phyloP scores from a whole-genome alignment of 2,797 vertebrate species.

The Pteronotus mesoamericanus region DNA sequence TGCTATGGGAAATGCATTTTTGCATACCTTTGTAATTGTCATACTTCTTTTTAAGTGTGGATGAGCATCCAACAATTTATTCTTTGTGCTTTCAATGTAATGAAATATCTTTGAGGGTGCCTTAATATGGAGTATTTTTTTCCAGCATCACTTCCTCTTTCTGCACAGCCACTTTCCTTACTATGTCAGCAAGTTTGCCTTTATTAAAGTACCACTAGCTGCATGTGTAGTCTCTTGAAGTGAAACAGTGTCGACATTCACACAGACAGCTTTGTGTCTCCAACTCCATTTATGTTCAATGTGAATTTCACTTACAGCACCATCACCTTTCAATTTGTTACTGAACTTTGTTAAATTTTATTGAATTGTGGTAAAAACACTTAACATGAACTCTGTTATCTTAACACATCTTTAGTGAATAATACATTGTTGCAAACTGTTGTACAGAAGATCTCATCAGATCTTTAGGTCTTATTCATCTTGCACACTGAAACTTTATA shows the following conservation, averaged over 20 bases:
- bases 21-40: background rate
- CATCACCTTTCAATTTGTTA: background rate
- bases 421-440: background rate
- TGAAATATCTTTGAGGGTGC: background rate
- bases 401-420: background rate
- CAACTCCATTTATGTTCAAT: background rate
- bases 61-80: background rate
- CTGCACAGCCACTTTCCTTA: background rate
- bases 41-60: background rate
- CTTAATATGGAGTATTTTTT: background rate
- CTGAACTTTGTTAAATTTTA: background rate
- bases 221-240: background rate
- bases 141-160: background rate
- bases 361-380: background rate
- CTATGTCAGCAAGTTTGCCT: background rate
- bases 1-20: background rate
- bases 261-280: background rate
- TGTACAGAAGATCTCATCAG: background rate
- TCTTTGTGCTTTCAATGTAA: slow-evolving; percentile 19
- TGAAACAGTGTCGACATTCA: background rate
- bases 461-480: background rate
- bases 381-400: background rate
- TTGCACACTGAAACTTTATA: background rate
- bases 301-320: background rate
- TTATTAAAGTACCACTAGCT: background rate